Evolutionary conservation across 2,888 invertebrate genomes (phyloP), one percentile per base, ranked within the genome.

Genomic region (Drosophila koepferae): DNA sequence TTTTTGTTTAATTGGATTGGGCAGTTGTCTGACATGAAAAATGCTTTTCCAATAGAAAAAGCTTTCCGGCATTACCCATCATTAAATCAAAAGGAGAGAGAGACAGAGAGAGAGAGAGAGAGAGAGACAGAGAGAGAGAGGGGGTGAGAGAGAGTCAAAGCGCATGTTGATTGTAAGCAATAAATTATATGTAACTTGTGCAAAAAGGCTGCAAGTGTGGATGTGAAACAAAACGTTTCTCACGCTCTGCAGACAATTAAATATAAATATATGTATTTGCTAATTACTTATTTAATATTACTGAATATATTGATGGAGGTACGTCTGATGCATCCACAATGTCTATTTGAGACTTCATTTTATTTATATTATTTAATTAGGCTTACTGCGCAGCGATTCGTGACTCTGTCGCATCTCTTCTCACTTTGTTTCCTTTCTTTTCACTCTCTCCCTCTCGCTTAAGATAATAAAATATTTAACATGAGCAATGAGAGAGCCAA

Each of bases 1-100:
- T 77, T 77, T 77, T 78, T 78, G 77, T 72, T 80, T 80, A 78
- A 78, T 78, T 78, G 77, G 81, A 81, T 78, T 81, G 77, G 77
- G 36, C 77, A 77, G 81, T 77, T 80, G 81, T 72, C 67, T 62
- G 77, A 77, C 77, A 72, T 77, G 77, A 77, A 77, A 77, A 77
- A 77, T 77, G 77, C 77, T 80, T 80, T 80, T 68, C 81, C 81
- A 80, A 78, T 77, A 63, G 78, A 81, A 77, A 77, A 78, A 79
- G 65, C 72, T 75, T 78, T 71, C 40, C 59, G 65, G 67, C 28
- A 66, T 64, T 66, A 51, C 53, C 61, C 63, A 62, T 66, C 69
- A 72, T 74, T 64, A 58, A 81, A 78, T 79, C 69, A 81, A 65
- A 56, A 18, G 41, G 46, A 49, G 38, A 31, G n/a, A 44, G 18